Evolutionary conservation across 2,113 vertebrate genomes (phyloP).

Genomic region (Hemiprocne comata): DNA sequence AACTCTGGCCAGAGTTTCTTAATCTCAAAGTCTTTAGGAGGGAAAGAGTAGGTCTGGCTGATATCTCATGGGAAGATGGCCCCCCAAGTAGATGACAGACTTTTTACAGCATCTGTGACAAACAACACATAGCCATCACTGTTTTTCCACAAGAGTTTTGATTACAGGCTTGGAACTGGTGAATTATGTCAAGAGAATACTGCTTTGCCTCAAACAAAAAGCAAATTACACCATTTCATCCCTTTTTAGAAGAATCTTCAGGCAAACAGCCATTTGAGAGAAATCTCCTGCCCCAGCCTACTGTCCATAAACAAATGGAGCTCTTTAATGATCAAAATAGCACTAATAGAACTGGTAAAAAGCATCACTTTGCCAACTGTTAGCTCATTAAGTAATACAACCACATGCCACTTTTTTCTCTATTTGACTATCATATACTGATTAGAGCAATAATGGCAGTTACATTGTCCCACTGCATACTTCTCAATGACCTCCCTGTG

Average conservation of each 20-base stretch:
- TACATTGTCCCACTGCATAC: background rate
- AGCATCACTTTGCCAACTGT: background rate
- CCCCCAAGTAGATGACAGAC: background rate
- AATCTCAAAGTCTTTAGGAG: background rate
- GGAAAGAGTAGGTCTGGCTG: background rate
- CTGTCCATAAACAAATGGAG: background rate
- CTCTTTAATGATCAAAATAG: background rate
- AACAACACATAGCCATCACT: background rate
- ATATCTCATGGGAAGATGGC: background rate
- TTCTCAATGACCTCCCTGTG: background rate
- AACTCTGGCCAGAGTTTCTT: background rate
- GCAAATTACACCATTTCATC: background rate
- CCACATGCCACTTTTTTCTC: background rate
- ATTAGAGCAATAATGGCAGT: background rate
- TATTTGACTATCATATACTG: background rate
- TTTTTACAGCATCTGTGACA: conserved; percentile 12
- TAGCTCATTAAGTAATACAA: background rate
- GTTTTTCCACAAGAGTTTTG: background rate
- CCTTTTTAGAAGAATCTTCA: background rate
- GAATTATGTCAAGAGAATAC: background rate
- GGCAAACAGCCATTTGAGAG: background rate
- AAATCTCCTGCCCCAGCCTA: background rate
- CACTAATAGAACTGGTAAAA: background rate
- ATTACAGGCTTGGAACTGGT: background rate
- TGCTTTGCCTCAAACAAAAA: background rate